Conservation (phyloP, 2,113 vertebrate genomes). For the Microcebus ravelobensis region DNA sequence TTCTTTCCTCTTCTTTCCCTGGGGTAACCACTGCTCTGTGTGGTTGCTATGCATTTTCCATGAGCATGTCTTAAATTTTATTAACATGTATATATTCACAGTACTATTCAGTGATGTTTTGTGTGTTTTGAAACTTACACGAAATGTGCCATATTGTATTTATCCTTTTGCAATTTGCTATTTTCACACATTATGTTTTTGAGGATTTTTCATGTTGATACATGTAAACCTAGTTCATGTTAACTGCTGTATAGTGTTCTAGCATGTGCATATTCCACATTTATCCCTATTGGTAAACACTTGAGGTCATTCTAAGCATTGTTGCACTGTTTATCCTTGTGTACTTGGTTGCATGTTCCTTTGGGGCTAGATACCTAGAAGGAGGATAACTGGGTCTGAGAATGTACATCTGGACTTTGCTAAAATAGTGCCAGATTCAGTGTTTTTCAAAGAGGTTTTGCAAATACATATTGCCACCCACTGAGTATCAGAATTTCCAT, state of each 20-base stretch:
- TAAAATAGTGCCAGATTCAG: not conserved
- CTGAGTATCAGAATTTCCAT: not conserved
- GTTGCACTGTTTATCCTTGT: not conserved
- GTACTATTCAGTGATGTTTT: not conserved
- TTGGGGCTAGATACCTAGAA: not conserved
- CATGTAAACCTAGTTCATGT: not conserved
- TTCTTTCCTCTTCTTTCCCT: not conserved
- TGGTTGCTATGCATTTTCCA: not conserved
- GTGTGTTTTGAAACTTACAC: not conserved
- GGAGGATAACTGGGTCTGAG: not conserved
- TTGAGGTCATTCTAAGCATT: not conserved
- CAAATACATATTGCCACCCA: not conserved
- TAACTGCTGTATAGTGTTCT: not conserved
- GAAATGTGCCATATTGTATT: not conserved
- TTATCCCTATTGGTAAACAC: not conserved
- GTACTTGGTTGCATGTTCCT: not conserved
- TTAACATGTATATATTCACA: not conserved
- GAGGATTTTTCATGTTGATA: not conserved
- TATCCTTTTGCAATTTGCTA: not conserved
- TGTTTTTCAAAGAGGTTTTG: slow-evolving; percentile 29
- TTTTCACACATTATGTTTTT: not conserved
- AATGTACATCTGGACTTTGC: not conserved
- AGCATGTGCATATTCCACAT: not conserved
- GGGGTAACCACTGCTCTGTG: not conserved
- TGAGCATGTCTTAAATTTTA: not conserved